Conservation (phyloP, 2,113 vertebrate species). For the Hassar affinis region DNA sequence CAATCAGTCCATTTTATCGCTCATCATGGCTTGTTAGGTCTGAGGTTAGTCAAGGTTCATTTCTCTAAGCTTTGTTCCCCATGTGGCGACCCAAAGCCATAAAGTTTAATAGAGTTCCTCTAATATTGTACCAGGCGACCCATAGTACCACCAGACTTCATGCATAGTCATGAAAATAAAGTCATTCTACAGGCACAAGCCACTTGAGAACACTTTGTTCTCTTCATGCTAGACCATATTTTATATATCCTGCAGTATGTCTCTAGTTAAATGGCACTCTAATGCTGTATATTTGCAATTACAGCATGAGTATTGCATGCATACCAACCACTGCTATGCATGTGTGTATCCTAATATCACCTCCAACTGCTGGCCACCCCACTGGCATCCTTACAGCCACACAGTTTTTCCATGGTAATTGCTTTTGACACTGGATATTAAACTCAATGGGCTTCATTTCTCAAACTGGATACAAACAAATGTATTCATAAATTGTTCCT, state of each 20-base stretch:
- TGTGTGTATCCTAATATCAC: background rate
- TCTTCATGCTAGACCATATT: conserved; percentile 41
- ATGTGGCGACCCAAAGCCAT: conserved; percentile 41
- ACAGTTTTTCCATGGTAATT: background rate
- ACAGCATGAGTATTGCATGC: background rate
- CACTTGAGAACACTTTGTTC: conserved; percentile 32
- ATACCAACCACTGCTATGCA: background rate
- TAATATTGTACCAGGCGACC: conserved; percentile 48
- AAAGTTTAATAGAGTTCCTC: conserved; percentile 56
- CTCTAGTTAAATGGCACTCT: background rate
- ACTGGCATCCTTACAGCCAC: background rate
- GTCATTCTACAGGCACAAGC: conserved; percentile 31
- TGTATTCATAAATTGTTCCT: background rate
- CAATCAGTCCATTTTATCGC: conserved; percentile 46
- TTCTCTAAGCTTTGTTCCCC: conserved; percentile 48
- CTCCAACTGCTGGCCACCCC: background rate
- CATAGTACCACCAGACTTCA: conserved; percentile 33
- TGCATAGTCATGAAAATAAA: conserved; percentile 37
- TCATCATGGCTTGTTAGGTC: conserved; percentile 51
- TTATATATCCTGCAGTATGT: conserved; percentile 35
- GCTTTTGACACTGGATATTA: background rate
- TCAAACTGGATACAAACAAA: background rate
- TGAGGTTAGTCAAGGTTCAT: conserved; percentile 52
- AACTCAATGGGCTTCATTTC: conserved; percentile 6
- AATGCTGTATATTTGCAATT: conserved; percentile 12